Evolutionary conservation across 1,140 invertebrate genomes (phyloP), one percentile per base, ranked within the genome.

Genomic region (Pectinophora gossypiella): DNA sequence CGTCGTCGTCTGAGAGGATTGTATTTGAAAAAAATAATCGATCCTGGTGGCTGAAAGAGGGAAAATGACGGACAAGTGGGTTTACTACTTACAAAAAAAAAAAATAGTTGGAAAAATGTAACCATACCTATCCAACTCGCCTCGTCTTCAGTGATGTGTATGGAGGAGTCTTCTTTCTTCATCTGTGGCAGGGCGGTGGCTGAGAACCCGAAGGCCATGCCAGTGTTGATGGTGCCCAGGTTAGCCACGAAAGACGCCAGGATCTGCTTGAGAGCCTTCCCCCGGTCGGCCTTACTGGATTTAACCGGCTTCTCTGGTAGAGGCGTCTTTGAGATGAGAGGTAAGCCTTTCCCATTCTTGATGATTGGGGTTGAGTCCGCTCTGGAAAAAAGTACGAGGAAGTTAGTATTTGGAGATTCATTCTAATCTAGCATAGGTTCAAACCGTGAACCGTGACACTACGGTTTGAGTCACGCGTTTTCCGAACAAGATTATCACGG

Each of bases 121-220:
- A 9, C 46, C 85, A 89, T 79, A 94, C 93, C 93, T 59, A 94
- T 92, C 93, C 93, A 94, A 59, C 93, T 93, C 47, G 91, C 91
- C 74, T 93, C 87, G 22, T 83, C 77, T 13, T 90, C 76, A 18
- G 89, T 89, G 9, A 94, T 91, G 16, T 72, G 83, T 65, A 94
- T 90, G 18, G 72, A 76, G 20, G 89, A 91, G 49, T 90, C 85
- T 4, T 73, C 48, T 32, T 76, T 77, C 68, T 90, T 76, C 1
- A 94, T 66, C 63, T 94, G 93, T 19, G 93, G 92, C 18, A 93
- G 75, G 1, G 91, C 90, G 13, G 93, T 92, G 1, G 93, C 93
- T 0, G 93, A 93, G 65, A 94, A 95, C 0, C 93, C 93, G 69
- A 94, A 93, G 0, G 90, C 89, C 89, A 93, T 91, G 18, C 92